Evolutionary conservation across 2,797 vertebrate genomes (phyloP), one percentile per base, ranked within the genome.

Genomic region (Craterocephalus amniculus): DNA sequence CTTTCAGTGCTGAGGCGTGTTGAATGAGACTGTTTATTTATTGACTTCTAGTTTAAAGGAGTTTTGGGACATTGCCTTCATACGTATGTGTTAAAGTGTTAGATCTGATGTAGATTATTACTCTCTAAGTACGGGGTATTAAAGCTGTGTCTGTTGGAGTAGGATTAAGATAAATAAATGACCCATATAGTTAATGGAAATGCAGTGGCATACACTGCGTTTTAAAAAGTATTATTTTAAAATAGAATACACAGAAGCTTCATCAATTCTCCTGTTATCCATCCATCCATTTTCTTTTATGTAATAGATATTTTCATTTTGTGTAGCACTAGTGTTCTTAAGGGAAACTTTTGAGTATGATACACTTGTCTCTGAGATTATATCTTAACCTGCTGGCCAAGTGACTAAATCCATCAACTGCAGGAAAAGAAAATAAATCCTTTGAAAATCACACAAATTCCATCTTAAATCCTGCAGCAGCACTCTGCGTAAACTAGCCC

Each of bases 391-490:
- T 81, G 49, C 74, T 73, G 65, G 59, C 59, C 70, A 76, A 86
- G 72, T 79, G 20, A 70, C 58, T 48, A 79, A 87, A 87, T 86
- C 83, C 83, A 80, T 63, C 65, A 76, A 83, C 84, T 79, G 64
- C 36, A 52, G 43, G 13, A 20, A 12, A 27, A 14, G 13, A 20
- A 43, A 60, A 69, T 45, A 73, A 76, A 77, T 67, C 68, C 43
- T 48, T 49, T 73, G 34, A 73, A 84, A 83, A 85, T 74, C 51
- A 34, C 52, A 74, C 18, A 57, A 74, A 67, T 56, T 40, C 52
- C 14, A 22, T 67, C 24, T 51, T 74, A 58, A 74, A 74, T 64
- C n/a, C 67, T 65, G 24, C 36, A 80, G 64, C 74, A 65, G 45
- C 54, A 43, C 65, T 64, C 48, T 54, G 35, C 48, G 24, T 58